phyloP scores from a whole-genome alignment of 2,113 vertebrate species.

The Urocolius indicus region DNA sequence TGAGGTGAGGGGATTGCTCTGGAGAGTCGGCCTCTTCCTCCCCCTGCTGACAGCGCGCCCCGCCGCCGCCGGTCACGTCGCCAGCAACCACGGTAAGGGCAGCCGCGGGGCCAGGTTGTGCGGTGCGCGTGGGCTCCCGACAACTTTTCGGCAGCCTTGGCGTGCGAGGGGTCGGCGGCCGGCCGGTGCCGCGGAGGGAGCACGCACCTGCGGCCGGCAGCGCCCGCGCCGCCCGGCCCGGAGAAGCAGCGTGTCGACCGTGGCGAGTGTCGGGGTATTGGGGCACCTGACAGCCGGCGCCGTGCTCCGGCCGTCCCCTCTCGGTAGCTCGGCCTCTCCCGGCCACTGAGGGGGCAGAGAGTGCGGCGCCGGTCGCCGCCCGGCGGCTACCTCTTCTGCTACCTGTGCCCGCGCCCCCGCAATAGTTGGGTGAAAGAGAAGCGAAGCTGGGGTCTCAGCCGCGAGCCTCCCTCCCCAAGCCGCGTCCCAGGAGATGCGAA shows the following conservation, averaged over 20 bases:
- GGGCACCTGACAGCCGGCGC: not conserved
- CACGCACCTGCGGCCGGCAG: not conserved
- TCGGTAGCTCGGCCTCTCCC: not conserved
- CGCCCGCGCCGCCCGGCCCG: not conserved
- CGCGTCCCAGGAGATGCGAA: not conserved
- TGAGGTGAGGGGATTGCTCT: conserved; percentile 68
- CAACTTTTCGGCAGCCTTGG: not conserved
- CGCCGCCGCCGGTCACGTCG: conserved; percentile 66
- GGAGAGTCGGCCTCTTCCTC: conserved; percentile 74
- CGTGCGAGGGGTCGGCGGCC: not conserved
- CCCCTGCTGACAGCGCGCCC: conserved; percentile 70
- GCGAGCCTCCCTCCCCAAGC: fast-evolving
- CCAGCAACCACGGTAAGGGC: conserved; percentile 79
- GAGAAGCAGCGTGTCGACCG: not conserved
- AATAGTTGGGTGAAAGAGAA: not conserved
- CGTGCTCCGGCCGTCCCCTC: not conserved
- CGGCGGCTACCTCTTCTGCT: not conserved
- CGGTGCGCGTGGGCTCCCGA: not conserved
- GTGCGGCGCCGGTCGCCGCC: not conserved
- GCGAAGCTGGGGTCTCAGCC: not conserved
- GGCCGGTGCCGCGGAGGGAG: not conserved
- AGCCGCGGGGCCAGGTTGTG: not conserved
- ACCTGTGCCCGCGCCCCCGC: not conserved
- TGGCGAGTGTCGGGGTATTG: not conserved
- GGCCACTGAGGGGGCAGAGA: not conserved